A percentile compares a stretch with the other conserved stretches of the same genome.
phyloP scores from a whole-genome alignment of 2,113 vertebrate species.

The Pseudorasbora parva region DNA sequence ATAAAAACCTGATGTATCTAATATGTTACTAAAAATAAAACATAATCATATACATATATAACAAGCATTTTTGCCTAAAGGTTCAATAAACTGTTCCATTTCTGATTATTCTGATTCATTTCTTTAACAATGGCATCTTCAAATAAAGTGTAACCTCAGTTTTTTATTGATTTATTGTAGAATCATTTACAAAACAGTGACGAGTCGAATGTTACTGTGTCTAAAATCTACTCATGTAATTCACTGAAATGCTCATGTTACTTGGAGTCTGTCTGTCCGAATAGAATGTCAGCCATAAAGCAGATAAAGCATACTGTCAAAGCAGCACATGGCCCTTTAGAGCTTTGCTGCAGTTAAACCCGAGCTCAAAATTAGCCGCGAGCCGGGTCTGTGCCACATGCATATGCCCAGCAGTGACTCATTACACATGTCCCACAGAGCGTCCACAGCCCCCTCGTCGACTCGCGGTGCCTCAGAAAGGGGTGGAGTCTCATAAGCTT shows the following conservation, averaged over 20 bases:
- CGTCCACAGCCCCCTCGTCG: slow-evolving; percentile 87
- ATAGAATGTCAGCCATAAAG: background rate
- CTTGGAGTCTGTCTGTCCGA: background rate
- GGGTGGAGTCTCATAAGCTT: slow-evolving; percentile 83
- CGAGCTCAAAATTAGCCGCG: background rate
- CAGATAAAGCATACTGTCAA: background rate
- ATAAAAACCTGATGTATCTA: too few relatives aligned
- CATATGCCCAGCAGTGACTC: slow-evolving; percentile 34
- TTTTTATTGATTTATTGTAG: background rate
- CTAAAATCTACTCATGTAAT: background rate
- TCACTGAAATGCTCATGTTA: background rate
- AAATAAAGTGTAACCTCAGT: background rate
- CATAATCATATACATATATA: too few relatives aligned
- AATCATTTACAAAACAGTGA: background rate
- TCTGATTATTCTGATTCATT: too few relatives aligned
- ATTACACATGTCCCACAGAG: slow-evolving; percentile 71
- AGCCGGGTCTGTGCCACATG: slow-evolving; percentile 9
- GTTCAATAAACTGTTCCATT: too few relatives aligned
- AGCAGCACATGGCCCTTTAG: slow-evolving; percentile 4
- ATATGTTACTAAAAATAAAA: too few relatives aligned
- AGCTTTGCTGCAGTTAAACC: background rate
- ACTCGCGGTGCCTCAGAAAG: slow-evolving; percentile 81
- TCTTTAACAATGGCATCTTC: too few relatives aligned
- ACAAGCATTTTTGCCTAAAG: too few relatives aligned
- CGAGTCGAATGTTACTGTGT: background rate